Base-by-base conservation (phyloP, 2,888 invertebrate genomes). In the Lasiommata megera region DNA sequence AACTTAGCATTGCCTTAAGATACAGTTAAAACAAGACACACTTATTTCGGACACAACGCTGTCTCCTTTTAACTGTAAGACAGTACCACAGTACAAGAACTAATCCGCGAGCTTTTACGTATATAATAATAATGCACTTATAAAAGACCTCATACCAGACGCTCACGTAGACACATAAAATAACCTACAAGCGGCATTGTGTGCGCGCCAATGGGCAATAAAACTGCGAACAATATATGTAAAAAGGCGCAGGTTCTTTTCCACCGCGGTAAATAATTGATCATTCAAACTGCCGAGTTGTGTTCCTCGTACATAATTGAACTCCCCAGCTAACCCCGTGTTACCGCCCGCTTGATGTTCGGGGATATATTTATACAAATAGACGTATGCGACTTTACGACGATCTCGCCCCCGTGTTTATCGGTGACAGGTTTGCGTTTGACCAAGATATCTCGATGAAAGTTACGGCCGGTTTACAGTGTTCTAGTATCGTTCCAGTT, bases 271-370 rank as follows among this genome's bases (percentile, higher is more conserved):
- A 79, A 90, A 91, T 91, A 91, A 87, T 91, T 84, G 80, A 91
- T 87, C 80, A 73, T 69, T 75, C 79, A 88, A 90, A 91, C 90
- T 88, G 91, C 88, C 82, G 89, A 91, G 89, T 87, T 90, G 89
- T 91, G 90, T 90, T 79, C 71, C 84, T 88, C 87, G 84, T 91
- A 80, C 77, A 89, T 87, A 86, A 91, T 91, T 86, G 74, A 90
- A 75, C 73, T 77, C 84, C 84, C 80, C 71, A 74, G 76, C 79
- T 81, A 76, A 83, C 82, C 82, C 81, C 74, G 68, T 84, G 88
- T 88, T 88, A 75, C 88, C 86, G 86, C 88, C 84, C 83, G 78
- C 73, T 76, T 72, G 72, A 76, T 77, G 74, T 68, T 56, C 6
- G 28, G 48, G 50, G 38, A 12, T 18, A 28, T 37, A 58, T 31